Evolutionary conservation across 2,797 vertebrate genomes (phyloP), one percentile per base, ranked within the genome.

Genomic region (Ptychadena robeensis): DNA sequence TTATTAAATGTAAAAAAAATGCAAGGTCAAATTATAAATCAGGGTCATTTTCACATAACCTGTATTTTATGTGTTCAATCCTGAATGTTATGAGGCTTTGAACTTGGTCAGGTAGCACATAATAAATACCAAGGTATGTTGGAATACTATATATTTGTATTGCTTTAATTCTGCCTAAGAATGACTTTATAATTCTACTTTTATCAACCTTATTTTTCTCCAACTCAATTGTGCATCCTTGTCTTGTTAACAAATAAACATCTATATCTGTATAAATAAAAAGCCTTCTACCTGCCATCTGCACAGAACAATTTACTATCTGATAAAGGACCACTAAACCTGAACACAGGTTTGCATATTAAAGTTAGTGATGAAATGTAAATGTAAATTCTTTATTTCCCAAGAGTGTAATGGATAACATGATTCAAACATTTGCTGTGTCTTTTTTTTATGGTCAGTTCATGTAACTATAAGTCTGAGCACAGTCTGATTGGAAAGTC

Each of bases 21-120:
- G 28, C 59, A 80, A 86, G 83, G 76, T 66, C 82, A 48, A 83
- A 59, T 72, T 88, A 89, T 0, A 3, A 86, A 90, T 85, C 40
- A 85, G 87, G 86, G 81, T 83, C 25, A 79, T 61, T 65, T 83
- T 87, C 88, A 87, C 85, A 70, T 85, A 88, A 76, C 86, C 85
- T 22, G 65, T 82, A 86, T 82, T 84, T 82, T 85, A 74, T 61
- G 87, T 85, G 83, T 83, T 68, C 83, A 82, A 59, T 86, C 73
- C 79, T 71, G 48, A 63, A 25, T 78, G 27, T 59, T 12, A 66
- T 1, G 87, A 81, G 73, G 87, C 73, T 77, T 73, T 88, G 80
- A 80, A 86, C 85, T 82, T 84, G 81, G 82, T 85, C 87, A 3
- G 74, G 86, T 81, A 66, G 85, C 82, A 83, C 81, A 77, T 84